A percentile compares a stretch with the other conserved stretches of the same genome.
Evolutionary conservation across 2,797 vertebrate genomes (phyloP).

Genomic region (Bryconaethiops microstoma): DNA sequence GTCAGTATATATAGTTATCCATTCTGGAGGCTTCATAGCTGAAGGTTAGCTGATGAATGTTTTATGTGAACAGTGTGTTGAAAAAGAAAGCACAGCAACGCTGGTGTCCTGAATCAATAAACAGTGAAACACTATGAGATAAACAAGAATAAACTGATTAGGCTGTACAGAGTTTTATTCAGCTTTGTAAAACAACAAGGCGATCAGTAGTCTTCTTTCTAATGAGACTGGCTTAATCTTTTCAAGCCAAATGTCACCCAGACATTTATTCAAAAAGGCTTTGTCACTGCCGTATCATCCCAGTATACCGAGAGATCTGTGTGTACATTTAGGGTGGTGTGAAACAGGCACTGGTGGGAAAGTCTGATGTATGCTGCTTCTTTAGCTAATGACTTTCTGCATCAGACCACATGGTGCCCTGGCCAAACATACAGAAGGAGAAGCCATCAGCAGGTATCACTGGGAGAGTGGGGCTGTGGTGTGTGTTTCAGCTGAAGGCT

Average conservation of each 20-base stretch:
- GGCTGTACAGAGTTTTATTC: background rate
- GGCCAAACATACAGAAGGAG: slow-evolving; percentile 2
- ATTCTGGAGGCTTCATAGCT: background rate
- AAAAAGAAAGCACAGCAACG: background rate
- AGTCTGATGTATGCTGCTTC: slow-evolving; percentile 55
- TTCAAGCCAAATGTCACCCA: background rate
- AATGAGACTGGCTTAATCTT: background rate
- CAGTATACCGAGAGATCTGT: background rate
- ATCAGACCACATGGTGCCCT: slow-evolving; percentile 11
- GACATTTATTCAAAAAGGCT: background rate
- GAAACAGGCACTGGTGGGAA: slow-evolving; percentile 50
- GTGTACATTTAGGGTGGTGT: slow-evolving; percentile 20
- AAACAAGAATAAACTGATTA: background rate
- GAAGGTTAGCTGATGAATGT: background rate
- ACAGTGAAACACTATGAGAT: background rate
- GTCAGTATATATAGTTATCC: background rate
- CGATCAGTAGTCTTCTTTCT: background rate
- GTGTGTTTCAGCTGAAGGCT: slow-evolving; percentile 25
- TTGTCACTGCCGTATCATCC: background rate
- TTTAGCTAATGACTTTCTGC: slow-evolving; percentile 53
- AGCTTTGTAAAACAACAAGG: background rate
- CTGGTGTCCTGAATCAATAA: background rate
- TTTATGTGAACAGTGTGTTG: background rate
- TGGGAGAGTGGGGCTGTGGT: background rate
- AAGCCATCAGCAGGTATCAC: slow-evolving; percentile 27